Evolutionary conservation across 2,113 vertebrate species (phyloP).

Genomic region (Perognathus longimembris): DNA sequence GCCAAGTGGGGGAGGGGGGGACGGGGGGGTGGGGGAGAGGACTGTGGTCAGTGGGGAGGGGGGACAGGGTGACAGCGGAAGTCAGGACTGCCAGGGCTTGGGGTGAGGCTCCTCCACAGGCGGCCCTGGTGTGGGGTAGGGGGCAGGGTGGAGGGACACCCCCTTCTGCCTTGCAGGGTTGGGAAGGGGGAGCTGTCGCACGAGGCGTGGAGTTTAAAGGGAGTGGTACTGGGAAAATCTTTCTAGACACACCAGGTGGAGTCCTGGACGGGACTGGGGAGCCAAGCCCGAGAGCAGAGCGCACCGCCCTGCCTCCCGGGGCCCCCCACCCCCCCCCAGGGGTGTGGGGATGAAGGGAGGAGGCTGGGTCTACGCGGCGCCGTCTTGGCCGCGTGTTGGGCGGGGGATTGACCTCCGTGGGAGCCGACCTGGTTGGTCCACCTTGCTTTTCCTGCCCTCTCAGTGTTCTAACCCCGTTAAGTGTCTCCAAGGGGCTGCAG

Average conservation of each 20-base stretch:
- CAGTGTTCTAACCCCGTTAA: too few species aligned
- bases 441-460: too few species aligned
- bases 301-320: accelerated
- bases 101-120: not conserved
- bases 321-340: accelerated
- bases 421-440: too few species aligned
- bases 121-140: accelerated
- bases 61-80: too few species aligned
- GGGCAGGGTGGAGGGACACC: accelerated
- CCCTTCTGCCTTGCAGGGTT: not conserved
- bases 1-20: accelerated
- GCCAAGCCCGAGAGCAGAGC: too few species aligned
- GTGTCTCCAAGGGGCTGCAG: too few species aligned
- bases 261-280: too few species aligned
- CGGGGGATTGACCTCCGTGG: too few species aligned
- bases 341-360: too few species aligned
- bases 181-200: accelerated
- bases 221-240: not conserved
- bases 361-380: too few species aligned
- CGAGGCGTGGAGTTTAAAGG: not conserved
- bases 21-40: accelerated
- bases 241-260: not conserved
- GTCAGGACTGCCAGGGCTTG: accelerated
- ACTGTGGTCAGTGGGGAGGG: not conserved
- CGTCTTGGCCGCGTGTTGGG: too few species aligned